Conservation (phyloP, 2,113 vertebrate species). For the Theristicus caerulescens region DNA sequence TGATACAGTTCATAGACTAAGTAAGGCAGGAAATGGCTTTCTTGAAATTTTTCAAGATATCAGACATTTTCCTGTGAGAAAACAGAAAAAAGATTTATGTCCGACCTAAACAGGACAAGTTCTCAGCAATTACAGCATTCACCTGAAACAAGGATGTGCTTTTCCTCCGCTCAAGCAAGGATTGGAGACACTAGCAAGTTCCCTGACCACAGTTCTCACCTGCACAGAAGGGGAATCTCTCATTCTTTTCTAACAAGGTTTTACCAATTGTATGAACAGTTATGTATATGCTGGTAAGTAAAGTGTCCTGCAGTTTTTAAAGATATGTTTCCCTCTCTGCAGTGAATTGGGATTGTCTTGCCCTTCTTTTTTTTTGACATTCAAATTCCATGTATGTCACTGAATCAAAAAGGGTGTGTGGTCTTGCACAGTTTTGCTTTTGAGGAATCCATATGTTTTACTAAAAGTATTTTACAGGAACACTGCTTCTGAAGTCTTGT, state of each 20-base stretch:
- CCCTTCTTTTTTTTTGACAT: neutral
- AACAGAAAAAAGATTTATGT: neutral
- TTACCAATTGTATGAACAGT: neutral
- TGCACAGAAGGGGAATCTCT: neutral
- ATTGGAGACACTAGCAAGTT: neutral
- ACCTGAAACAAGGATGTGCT: neutral
- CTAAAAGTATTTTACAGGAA: constrained; percentile 1
- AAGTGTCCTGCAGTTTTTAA: neutral
- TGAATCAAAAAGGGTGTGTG: neutral
- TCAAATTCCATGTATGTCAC: neutral
- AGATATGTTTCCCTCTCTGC: neutral
- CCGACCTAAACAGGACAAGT: neutral
- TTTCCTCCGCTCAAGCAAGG: neutral
- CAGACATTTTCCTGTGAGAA: neutral
- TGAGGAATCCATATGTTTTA: constrained; percentile 43
- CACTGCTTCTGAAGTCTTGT: constrained; percentile 5
- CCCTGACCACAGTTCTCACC: neutral
- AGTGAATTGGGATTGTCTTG: neutral
- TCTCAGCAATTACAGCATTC: neutral
- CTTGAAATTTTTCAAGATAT: neutral
- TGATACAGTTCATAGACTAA: neutral
- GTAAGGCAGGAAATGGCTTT: neutral
- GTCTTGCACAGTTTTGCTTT: constrained; percentile 17
- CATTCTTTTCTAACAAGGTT: neutral
- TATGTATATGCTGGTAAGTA: neutral